phyloP scores from a whole-genome alignment of 2,888 invertebrate species.

The Amiota communis region DNA sequence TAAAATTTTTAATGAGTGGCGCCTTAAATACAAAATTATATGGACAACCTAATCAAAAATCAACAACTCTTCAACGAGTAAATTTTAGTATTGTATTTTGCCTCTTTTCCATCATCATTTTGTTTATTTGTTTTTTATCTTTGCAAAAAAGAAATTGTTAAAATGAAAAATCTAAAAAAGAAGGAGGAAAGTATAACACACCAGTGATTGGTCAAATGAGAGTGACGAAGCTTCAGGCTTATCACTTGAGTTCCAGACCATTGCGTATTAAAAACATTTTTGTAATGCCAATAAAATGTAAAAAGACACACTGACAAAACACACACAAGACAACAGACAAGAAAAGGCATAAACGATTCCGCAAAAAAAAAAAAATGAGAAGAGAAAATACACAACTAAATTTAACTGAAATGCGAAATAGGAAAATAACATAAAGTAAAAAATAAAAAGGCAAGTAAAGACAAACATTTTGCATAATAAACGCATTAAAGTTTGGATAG shows the following conservation, averaged over 20 bases:
- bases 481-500: constrained; percentile 47
- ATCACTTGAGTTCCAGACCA: constrained; percentile 65
- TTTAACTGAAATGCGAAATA: neutral
- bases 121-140: neutral
- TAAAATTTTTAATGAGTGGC: too few relatives aligned
- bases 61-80: constrained; percentile 23
- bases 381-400: neutral
- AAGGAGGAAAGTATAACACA: constrained; percentile 27
- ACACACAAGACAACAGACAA: neutral
- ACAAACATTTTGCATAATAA: constrained; percentile 61
- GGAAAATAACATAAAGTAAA: neutral
- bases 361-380: constrained; percentile 2
- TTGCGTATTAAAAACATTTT: constrained; percentile 66
- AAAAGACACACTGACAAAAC: constrained; percentile 5
- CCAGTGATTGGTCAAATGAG: too few relatives aligned
- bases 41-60: neutral
- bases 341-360: neutral
- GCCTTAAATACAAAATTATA: too few relatives aligned
- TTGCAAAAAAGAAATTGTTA: neutral
- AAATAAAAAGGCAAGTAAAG: constrained; percentile 18
- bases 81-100: neutral
- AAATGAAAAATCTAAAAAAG: constrained; percentile 8
- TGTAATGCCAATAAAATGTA: constrained; percentile 61
- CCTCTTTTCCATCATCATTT: neutral
- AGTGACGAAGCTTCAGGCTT: constrained; percentile 50